Base-by-base conservation (phyloP, 2,888 invertebrate species). In the Oscheius sp. region DNA sequence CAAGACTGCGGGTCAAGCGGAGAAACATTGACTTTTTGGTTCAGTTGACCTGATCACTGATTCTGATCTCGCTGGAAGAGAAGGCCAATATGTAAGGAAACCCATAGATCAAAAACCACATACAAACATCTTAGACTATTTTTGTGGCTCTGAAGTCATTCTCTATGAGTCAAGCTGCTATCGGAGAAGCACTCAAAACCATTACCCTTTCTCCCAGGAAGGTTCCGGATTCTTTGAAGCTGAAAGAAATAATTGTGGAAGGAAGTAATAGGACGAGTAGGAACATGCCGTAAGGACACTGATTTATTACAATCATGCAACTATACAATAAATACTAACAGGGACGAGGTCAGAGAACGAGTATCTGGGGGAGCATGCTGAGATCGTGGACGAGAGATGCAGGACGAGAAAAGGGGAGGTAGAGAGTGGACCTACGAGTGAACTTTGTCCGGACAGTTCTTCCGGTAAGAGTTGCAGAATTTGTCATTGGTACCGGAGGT, bases 401-500 rank as follows among this genome's bases (percentile, higher is more conserved):
- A 37, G 29, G 29, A n/a, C 29, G 53, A 47, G 55, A 60, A 48
- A 51, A 63, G 21, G 50, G 7, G 33, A 21, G 21, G 21, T 21
- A 21, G 21, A 1, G 10, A 53, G 21, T 13, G 51, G 32, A 58
- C 70, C 58, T 70, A 77, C 72, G 70, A 59, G 63, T 55, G 63
- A 11, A 70, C 59, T 47, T 70, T 58, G 57, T 83, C 78, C 3
- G 85, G 85, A 74, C 85, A 85, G 58, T 85, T 84, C n/a, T 60
- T 77, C 59, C 78, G 77, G 53, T 82, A 85, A 0, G 82, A 79
- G 10, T 70, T 65, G 55, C 85, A 85, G 72, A 85, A 85, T 53
- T 85, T 81, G 51, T 74, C 73, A 70, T 84, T 77, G 21, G 79
- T 75, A 7, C 76, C 78, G 62, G 77, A 75, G 1, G 51, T 58